These are phyloP conservation scores for Opisthocomus hoazin DNA, from an alignment of 2,113 vertebrate genomes.

Conservation along the genomic window DNA sequence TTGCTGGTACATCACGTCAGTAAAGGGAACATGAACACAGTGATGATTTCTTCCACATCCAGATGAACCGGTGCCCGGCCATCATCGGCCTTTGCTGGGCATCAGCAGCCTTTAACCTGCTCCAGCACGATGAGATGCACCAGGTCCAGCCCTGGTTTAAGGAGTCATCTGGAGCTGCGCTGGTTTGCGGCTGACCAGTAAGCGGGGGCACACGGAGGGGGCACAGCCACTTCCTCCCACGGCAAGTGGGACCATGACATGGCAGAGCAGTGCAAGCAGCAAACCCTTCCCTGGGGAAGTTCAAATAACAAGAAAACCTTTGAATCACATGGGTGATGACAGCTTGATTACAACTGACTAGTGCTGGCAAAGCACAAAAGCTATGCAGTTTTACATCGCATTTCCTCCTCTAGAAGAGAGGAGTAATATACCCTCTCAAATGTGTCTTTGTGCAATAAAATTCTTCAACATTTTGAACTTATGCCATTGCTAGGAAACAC, in stretches of 20 bases:
- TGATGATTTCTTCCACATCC: not conserved
- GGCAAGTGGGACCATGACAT: not conserved
- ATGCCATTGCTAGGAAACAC: not conserved
- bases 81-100: not conserved
- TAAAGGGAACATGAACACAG: not conserved
- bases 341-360: not conserved
- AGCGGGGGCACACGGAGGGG: too few relatives aligned
- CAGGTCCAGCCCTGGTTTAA: not conserved
- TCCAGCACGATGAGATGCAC: not conserved
- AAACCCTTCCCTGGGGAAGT: not conserved
- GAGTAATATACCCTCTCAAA: not conserved
- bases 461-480: not conserved
- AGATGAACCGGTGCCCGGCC: not conserved
- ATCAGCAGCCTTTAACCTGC: not conserved
- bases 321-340: not conserved
- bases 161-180: accelerated
- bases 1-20: not conserved
- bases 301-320: not conserved
- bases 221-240: not conserved
- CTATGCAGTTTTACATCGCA: not conserved
- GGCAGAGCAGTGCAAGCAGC: not conserved
- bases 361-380: not conserved
- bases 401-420: not conserved
- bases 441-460: not conserved
- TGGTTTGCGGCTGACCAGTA: not conserved